These are phyloP conservation scores for Osmerus mordax DNA, from an alignment of 2,113 vertebrate genomes.

Conservation along the genomic window DNA sequence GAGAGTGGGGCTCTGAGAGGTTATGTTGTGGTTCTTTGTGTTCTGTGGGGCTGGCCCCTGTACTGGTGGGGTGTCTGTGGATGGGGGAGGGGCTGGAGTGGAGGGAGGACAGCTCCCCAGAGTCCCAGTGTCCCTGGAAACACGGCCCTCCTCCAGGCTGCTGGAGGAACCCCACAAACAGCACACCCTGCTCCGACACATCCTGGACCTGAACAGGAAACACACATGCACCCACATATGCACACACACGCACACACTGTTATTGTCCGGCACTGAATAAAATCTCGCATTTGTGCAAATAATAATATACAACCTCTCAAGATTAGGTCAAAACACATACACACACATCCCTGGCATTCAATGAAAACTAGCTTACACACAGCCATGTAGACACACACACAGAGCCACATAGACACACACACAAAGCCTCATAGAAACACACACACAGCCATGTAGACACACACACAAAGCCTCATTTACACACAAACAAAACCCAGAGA, in stretches of 20 bases:
- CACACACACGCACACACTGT: background rate
- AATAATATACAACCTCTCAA: no score
- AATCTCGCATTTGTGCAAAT: no score
- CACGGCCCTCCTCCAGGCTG: conserved; percentile 71
- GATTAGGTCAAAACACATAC: no score
- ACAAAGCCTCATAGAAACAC: conserved; percentile 29
- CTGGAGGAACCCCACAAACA: conserved; percentile 87
- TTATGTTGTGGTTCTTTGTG: conserved; percentile 24
- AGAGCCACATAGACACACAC: background rate
- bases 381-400: background rate
- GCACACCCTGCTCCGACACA: conserved; percentile 84
- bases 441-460: conserved; percentile 24
- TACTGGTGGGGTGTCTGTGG: conserved; percentile 54
- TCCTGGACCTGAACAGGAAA: conserved; percentile 83
- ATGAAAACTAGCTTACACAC: no score
- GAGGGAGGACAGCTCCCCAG: conserved; percentile 69
- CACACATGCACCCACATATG: background rate
- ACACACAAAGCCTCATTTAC: conserved; percentile 23
- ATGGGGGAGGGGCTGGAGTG: conserved; percentile 74
- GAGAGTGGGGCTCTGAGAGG: conserved; percentile 8
- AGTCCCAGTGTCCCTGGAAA: conserved; percentile 56
- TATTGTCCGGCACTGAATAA: background rate
- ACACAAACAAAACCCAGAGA: conserved; percentile 57
- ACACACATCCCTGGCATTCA: no score
- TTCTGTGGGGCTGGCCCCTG: conserved; percentile 52